Base-by-base conservation (phyloP, 2,113 vertebrate genomes). In the Spea multiplicata region DNA sequence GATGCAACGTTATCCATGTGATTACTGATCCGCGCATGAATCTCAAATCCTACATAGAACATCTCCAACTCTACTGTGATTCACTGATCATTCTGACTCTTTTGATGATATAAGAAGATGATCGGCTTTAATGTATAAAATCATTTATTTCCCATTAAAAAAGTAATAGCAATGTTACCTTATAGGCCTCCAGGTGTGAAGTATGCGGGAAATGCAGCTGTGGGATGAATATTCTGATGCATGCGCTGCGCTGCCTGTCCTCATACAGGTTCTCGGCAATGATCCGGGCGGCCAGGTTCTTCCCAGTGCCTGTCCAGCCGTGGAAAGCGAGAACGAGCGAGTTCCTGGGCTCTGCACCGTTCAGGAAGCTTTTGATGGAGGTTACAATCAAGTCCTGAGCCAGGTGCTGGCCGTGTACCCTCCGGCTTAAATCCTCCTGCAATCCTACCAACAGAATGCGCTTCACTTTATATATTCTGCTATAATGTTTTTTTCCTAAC, bases 221-320 rank as follows among this genome's bases (percentile, higher is more conserved):
- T 0, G 97, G 88, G 9, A 97, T 92, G 81, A 97, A 97, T 81
- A 95, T 80, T 52, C 88, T 87, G 78, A 97, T 95, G 8, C 97
- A 99, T 81, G 93, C 88, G 0, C 95, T 99, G 87, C 86, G 93
- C 82, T 94, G 88, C 52, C 96, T 96, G 0, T 97, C 95, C 17
- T 84, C 92, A 82, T 94, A 99, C 64, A 99, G 90, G 86, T 95
- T 95, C 75, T 94, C 91, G 0, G 94, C 94, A 52, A 99, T 87
- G 82, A 99, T 85, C 55, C 93, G 89, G 0, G 96, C 93, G 87
- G 97, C 95, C 3, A 96, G 96, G 90, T 97, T 99, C 90, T 99
- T 99, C 69, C 97, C 97, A 0, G 97, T 99, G 68, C 97, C 97
- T 0, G 97, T 97, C 95, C 96, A 98, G 84, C 97, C 97, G 0